Evolutionary conservation across 2,888 invertebrate genomes (phyloP).

Genomic region (Drosophila siamana): DNA sequence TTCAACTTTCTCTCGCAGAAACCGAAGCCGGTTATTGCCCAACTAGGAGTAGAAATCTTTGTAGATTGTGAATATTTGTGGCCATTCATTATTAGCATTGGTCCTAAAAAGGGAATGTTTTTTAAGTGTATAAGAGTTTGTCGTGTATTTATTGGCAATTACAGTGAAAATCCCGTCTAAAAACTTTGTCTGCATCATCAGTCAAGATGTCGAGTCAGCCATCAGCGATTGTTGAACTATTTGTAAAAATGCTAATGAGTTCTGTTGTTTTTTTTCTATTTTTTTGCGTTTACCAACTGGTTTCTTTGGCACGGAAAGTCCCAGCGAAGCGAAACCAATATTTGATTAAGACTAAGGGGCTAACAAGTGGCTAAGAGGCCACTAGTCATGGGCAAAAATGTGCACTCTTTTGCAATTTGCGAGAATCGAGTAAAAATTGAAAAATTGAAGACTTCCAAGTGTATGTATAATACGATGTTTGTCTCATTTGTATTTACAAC

Average conservation of each 20-base stretch:
- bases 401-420: slow-evolving; percentile 14
- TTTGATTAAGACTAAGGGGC: slow-evolving; percentile 18
- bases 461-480: too few species aligned
- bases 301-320: slow-evolving; percentile 27
- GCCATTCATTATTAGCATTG: background rate
- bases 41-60: background rate
- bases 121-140: background rate
- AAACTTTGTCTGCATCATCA: background rate
- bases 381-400: slow-evolving; percentile 19
- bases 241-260: slow-evolving; percentile 40
- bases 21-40: background rate
- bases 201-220: background rate
- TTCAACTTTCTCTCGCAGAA: background rate
- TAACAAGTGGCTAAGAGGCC: slow-evolving; percentile 15
- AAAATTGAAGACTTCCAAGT: too few species aligned
- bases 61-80: background rate
- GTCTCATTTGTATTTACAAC: too few species aligned
- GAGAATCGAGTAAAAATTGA: slow-evolving; percentile 7
- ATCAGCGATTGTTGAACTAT: background rate
- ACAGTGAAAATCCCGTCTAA: background rate
- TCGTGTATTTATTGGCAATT: background rate
- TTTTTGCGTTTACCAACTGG: slow-evolving; percentile 34
- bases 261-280: slow-evolving; percentile 13
- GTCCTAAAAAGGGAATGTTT: background rate
- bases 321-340: slow-evolving; percentile 29